Evolutionary conservation across 2,797 vertebrate species (phyloP).

Genomic region (Hippopotamyrus pictus): DNA sequence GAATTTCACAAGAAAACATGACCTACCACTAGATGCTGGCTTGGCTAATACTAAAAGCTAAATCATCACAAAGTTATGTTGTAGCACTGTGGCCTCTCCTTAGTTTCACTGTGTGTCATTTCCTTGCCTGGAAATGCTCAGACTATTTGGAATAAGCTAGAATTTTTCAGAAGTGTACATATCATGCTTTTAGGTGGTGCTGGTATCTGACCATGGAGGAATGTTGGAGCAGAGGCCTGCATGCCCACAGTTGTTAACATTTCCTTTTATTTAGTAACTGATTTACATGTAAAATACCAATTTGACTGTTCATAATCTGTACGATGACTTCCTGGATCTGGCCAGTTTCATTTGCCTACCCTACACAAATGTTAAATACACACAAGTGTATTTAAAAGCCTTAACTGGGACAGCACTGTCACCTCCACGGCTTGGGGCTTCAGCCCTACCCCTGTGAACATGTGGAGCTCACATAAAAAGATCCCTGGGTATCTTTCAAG

Average conservation of each 20-base stretch:
- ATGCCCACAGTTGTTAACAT: background rate
- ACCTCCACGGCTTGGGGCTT: background rate
- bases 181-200: background rate
- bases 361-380: background rate
- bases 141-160: background rate
- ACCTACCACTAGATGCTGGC: background rate
- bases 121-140: background rate
- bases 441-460: background rate
- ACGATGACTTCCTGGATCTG: background rate
- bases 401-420: background rate
- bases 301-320: background rate
- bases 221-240: background rate
- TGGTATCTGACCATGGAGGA: background rate
- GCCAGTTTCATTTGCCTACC: background rate
- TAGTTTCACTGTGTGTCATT: background rate
- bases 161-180: background rate
- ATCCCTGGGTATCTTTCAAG: background rate
- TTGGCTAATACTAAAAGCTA: background rate
- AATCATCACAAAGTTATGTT: background rate
- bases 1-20: background rate
- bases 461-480: background rate
- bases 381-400: background rate
- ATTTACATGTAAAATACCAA: background rate
- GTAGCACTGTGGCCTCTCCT: background rate
- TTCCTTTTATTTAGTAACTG: background rate